These are phyloP conservation scores for Pollimyrus isidori DNA, from an alignment of 2,113 vertebrate genomes.

Conservation along the genomic window DNA sequence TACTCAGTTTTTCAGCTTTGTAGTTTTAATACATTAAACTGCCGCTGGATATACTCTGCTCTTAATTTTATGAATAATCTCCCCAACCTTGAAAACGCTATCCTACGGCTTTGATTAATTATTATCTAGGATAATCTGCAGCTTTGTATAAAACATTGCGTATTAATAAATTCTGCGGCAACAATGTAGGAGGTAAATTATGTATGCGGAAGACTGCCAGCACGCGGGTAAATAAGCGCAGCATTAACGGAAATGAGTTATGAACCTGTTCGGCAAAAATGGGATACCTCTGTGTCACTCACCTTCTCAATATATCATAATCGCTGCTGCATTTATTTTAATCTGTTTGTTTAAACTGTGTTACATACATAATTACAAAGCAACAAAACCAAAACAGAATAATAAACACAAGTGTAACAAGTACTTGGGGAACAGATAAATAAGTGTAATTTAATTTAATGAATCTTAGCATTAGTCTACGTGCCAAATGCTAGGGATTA, in stretches of 20 bases:
- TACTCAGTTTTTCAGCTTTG: background rate
- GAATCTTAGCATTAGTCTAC: background rate
- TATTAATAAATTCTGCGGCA: background rate
- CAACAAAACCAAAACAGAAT: background rate
- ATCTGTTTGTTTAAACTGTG: background rate
- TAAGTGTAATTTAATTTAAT: background rate
- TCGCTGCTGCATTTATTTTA: background rate
- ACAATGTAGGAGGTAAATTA: constrained; percentile 8
- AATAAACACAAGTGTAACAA: background rate
- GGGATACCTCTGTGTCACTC: background rate
- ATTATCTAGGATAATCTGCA: constrained; percentile 8
- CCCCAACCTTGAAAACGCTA: background rate
- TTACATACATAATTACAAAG: background rate
- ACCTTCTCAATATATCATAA: background rate
- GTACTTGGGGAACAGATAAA: background rate
- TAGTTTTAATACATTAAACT: background rate
- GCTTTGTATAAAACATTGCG: background rate
- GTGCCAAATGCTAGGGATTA: background rate
- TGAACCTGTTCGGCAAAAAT: background rate
- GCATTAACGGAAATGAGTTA: background rate
- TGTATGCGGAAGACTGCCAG: background rate
- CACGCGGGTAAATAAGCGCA: background rate
- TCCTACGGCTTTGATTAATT: constrained; percentile 9
- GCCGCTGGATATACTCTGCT: background rate
- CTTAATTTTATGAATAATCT: constrained; percentile 5